Evolutionary conservation across 2,888 invertebrate genomes (phyloP).

Genomic region (Syrista parreyssii): DNA sequence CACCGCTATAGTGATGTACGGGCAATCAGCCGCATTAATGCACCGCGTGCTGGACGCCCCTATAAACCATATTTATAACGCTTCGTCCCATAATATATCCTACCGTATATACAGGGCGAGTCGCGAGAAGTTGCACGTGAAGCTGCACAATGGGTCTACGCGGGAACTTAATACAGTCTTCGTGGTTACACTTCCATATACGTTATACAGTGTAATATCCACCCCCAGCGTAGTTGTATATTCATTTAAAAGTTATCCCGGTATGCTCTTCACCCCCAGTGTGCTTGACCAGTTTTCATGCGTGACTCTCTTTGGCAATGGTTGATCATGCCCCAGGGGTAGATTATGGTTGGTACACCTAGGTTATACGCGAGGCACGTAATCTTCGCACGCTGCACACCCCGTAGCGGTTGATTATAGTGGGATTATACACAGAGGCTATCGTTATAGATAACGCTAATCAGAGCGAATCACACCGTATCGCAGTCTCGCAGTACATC

Average conservation of each 20-base stretch:
- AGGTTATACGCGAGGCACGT: neutral
- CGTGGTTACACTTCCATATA: neutral
- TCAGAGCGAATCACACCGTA: slow-evolving; percentile 62
- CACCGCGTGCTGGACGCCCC: slow-evolving; percentile 52
- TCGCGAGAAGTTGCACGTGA: neutral
- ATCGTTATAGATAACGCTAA: slow-evolving; percentile 64
- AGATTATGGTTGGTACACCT: neutral
- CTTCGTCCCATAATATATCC: slow-evolving; percentile 40
- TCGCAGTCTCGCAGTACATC: slow-evolving; percentile 54
- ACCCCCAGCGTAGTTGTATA: neutral
- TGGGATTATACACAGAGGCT: slow-evolving; percentile 49
- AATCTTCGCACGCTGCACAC: neutral
- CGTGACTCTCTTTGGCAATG: neutral
- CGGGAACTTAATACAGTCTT: neutral
- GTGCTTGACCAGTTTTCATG: neutral
- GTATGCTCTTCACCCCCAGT: neutral
- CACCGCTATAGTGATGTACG: slow-evolving; percentile 57
- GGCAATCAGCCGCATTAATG: slow-evolving; percentile 64
- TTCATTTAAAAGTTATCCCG: neutral
- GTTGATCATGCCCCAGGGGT: neutral
- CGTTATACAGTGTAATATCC: neutral
- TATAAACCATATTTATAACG: slow-evolving; percentile 62
- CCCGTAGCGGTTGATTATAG: slow-evolving; percentile 9
- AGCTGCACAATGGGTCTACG: neutral
- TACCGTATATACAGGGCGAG: slow-evolving; percentile 27